Conservation (phyloP, 2,888 invertebrate species). For the Pomacea canaliculata region DNA sequence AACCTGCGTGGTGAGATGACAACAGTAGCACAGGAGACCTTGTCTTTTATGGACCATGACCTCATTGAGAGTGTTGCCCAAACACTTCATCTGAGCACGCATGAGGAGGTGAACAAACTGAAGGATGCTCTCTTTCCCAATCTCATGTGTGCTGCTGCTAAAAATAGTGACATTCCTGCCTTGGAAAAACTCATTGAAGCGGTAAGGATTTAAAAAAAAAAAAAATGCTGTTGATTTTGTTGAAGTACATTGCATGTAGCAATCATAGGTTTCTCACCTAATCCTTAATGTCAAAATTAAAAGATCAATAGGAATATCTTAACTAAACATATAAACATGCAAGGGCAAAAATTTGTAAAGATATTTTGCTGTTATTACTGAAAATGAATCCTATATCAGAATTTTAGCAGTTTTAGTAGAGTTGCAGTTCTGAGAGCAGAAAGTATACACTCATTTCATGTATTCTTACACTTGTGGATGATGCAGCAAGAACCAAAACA, state of each 20-base stretch:
- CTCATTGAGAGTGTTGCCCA: conserved; percentile 76
- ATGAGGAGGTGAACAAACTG: conserved; percentile 63
- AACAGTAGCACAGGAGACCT: conserved; percentile 33
- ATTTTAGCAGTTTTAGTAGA: no score
- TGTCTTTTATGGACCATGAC: conserved; percentile 49
- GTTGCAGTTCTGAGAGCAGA: no score
- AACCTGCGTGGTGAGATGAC: conserved; percentile 62
- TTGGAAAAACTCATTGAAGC: conserved; percentile 68
- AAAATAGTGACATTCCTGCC: conserved; percentile 72
- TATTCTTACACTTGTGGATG: no score
- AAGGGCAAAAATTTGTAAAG: no score
- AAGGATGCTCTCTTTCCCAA: conserved; percentile 78
- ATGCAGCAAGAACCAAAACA: no score
- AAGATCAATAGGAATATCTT: no score
- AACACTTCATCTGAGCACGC: conserved; percentile 74
- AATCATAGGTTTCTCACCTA: not conserved
- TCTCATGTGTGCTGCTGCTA: conserved; percentile 78
- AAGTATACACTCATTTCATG: no score
- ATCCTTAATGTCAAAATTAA: not conserved
- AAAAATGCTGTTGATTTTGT: not conserved
- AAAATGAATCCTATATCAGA: no score
- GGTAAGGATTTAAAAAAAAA: conserved; percentile 15
- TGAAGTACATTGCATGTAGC: not conserved
- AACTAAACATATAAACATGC: no score
- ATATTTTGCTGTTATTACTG: no score